phyloP scores from a whole-genome alignment of 2,113 vertebrate genomes.

The Lagopus muta region DNA sequence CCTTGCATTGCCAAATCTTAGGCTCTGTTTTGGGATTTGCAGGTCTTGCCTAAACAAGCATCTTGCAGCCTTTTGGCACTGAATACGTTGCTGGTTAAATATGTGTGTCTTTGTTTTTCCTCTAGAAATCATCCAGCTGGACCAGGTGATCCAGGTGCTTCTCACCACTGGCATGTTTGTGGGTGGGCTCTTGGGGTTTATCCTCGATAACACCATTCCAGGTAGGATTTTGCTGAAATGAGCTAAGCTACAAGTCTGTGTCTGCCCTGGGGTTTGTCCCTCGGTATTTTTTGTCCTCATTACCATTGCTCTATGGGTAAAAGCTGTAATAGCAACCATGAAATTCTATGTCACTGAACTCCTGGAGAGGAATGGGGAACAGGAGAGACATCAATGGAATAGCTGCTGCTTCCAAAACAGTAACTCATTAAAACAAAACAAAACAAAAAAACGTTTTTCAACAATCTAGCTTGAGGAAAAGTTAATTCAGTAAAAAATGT shows the following conservation, averaged over 20 bases:
- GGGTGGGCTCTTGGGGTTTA: conserved; percentile 90
- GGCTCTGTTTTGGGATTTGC: neutral
- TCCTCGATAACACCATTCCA: conserved; percentile 95
- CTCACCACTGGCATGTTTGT: conserved; percentile 97
- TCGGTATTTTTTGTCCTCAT: neutral
- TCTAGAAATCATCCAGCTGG: conserved; percentile 87
- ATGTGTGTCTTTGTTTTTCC: neutral
- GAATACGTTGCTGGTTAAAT: neutral
- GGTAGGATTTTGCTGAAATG: conserved; percentile 79
- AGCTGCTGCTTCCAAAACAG: neutral
- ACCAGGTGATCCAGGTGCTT: conserved; percentile 93
- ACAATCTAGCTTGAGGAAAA: neutral
- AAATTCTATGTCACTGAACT: neutral
- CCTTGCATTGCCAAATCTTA: neutral
- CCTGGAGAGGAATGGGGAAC: neutral
- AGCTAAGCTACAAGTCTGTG: neutral
- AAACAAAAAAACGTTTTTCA: neutral
- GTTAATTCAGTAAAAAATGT: neutral
- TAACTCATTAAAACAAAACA: neutral
- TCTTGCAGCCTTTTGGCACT: neutral
- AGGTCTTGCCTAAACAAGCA: neutral
- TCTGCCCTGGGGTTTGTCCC: neutral
- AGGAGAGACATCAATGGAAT: neutral
- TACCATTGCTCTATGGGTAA: neutral
- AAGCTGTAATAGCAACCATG: neutral